phyloP scores from a whole-genome alignment of 2,113 vertebrate species.

The Toxotes jaculatrix region DNA sequence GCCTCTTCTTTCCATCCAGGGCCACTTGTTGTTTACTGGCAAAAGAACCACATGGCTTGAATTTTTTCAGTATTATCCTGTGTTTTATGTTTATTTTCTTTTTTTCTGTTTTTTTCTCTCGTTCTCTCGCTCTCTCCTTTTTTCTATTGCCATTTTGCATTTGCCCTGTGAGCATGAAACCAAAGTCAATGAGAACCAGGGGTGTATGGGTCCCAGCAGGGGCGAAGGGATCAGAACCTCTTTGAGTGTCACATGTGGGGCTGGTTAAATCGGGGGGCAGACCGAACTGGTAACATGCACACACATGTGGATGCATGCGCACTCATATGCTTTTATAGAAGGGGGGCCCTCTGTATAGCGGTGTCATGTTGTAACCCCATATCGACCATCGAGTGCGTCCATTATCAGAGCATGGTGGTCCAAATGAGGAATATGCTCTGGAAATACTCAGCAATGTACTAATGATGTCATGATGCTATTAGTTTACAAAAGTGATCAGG shows the following conservation, averaged over 20 bases:
- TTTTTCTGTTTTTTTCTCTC: slow-evolving; percentile 25
- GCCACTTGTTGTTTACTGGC: slow-evolving; percentile 71
- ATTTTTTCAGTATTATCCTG: slow-evolving; percentile 68
- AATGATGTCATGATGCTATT: slow-evolving; percentile 59
- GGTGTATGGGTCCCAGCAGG: slow-evolving; percentile 73
- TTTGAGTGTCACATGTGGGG: slow-evolving; percentile 78
- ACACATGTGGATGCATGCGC: slow-evolving; percentile 1
- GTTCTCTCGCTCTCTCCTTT: slow-evolving; percentile 30
- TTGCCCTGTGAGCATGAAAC: slow-evolving; percentile 77
- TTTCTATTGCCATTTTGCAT: slow-evolving; percentile 69
- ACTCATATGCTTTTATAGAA: slow-evolving; percentile 9
- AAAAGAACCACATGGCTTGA: slow-evolving; percentile 72
- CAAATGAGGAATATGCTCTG: slow-evolving; percentile 34
- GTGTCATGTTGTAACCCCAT: slow-evolving; percentile 55
- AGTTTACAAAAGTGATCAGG: slow-evolving; percentile 21
- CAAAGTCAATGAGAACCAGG: slow-evolving; percentile 79
- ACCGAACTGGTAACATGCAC: slow-evolving; percentile 32
- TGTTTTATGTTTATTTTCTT: slow-evolving; percentile 74
- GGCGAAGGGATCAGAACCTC: slow-evolving; percentile 76
- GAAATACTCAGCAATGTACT: slow-evolving; percentile 39
- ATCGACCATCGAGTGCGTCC: slow-evolving; percentile 41
- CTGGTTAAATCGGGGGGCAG: slow-evolving; percentile 72
- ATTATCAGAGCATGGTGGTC: slow-evolving; percentile 44
- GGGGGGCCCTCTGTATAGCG: slow-evolving; percentile 32
- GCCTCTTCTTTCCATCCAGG: slow-evolving; percentile 52